A percentile compares a stretch with the other conserved stretches of the same genome.
These are phyloP conservation scores for Bovichtus diacanthus DNA, from an alignment of 2,797 vertebrate genomes.

Conservation along the genomic window DNA sequence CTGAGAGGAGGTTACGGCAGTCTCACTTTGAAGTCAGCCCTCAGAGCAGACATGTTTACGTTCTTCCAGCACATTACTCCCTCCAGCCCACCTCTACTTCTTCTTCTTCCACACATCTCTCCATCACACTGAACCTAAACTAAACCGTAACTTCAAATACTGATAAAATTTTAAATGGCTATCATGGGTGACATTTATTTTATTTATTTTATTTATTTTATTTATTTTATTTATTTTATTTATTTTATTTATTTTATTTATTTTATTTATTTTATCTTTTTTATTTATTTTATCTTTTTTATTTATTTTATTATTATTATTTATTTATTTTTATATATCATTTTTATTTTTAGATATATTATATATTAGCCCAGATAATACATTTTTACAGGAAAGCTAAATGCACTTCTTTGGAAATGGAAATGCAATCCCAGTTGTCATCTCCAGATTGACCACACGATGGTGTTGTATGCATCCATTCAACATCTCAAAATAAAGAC, in stretches of 20 bases:
- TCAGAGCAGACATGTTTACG: slow-evolving; percentile 75
- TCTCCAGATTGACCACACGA: slow-evolving; percentile 65
- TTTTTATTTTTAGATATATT: background rate
- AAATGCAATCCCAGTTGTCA: slow-evolving; percentile 11
- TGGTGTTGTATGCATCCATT: slow-evolving; percentile 38
- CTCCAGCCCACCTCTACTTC: background rate
- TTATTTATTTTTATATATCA: background rate
- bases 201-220: background rate
- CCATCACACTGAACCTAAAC: background rate
- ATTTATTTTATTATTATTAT: background rate
- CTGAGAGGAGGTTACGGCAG: slow-evolving; percentile 60
- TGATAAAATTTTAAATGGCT: background rate
- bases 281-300: too few species aligned
- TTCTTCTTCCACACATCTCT: slow-evolving; percentile 14
- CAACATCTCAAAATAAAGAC: background rate
- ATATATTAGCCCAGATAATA: background rate
- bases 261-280: too few species aligned
- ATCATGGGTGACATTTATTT: background rate
- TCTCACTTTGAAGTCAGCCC: slow-evolving; percentile 77
- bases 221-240: background rate
- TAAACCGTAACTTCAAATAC: background rate
- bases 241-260: too few species aligned
- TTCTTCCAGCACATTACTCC: slow-evolving; percentile 51
- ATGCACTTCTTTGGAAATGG: background rate
- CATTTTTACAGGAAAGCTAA: too few species aligned